Conservation (phyloP, 1,140 invertebrate species). For the Zophobas atratus region DNA sequence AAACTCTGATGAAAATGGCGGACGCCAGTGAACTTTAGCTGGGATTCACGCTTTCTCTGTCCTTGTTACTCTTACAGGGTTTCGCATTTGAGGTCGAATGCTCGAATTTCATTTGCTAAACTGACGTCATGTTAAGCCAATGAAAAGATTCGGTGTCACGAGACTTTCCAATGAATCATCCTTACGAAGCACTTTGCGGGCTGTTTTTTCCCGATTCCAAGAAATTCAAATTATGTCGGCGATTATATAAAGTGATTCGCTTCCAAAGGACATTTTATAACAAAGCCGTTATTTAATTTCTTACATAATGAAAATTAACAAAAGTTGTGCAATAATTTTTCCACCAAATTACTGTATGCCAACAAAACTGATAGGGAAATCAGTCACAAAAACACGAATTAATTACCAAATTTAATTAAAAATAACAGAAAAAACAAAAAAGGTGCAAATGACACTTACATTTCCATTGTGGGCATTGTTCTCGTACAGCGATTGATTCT, state of each 20-base stretch:
- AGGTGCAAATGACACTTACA: conserved; percentile 27
- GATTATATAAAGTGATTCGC: conserved; percentile 11
- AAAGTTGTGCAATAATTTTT: background rate
- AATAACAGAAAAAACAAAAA: background rate
- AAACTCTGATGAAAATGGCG: conserved; percentile 22
- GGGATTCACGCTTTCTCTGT: conserved; percentile 15
- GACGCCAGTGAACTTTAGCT: conserved; percentile 30
- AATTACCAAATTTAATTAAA: background rate
- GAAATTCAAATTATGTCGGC: conserved; percentile 14
- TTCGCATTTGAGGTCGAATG: background rate
- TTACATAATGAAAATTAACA: background rate
- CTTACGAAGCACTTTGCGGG: conserved; percentile 34
- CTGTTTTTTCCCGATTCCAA: conserved; percentile 1
- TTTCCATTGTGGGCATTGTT: conserved; percentile 39
- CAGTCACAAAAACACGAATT: too few relatives aligned
- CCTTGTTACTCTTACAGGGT: conserved; percentile 8
- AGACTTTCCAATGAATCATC: conserved; percentile 43
- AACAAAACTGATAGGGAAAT: too few relatives aligned
- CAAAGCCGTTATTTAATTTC: background rate
- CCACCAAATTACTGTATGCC: too few relatives aligned
- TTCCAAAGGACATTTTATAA: conserved; percentile 9
- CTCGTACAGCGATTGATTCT: background rate
- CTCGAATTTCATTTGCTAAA: conserved; percentile 33
- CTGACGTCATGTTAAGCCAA: conserved; percentile 18
- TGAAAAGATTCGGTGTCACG: conserved; percentile 22